These are phyloP conservation scores for Unio delphinus DNA, from an alignment of 2,888 invertebrate species.

Conservation along the genomic window DNA sequence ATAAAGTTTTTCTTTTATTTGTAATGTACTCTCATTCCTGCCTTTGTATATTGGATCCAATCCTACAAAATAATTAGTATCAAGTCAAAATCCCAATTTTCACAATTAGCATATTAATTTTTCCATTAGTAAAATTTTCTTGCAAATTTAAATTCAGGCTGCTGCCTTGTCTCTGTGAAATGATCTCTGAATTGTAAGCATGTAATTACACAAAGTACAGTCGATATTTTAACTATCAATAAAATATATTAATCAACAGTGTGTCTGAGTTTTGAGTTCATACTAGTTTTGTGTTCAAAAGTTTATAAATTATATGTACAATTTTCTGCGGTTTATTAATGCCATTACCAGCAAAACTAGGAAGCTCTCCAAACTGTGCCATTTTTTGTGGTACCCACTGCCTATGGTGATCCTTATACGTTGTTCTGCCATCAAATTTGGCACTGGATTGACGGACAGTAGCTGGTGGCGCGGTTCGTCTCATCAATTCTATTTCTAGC, in stretches of 20 bases:
- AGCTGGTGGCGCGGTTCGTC: slow-evolving; percentile 27
- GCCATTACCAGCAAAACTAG: slow-evolving; percentile 62
- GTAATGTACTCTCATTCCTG: too few relatives aligned
- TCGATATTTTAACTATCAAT: background rate
- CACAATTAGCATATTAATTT: too few relatives aligned
- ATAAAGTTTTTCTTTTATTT: too few relatives aligned
- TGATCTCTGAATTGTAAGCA: background rate
- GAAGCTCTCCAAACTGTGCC: slow-evolving; percentile 63
- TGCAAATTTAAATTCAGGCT: too few relatives aligned
- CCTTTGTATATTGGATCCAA: too few relatives aligned
- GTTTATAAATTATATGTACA: background rate
- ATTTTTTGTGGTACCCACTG: slow-evolving; percentile 60
- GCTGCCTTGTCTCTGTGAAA: too few relatives aligned
- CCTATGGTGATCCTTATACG: slow-evolving; percentile 61
- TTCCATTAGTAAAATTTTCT: too few relatives aligned
- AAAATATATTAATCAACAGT: background rate
- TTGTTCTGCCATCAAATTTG: slow-evolving; percentile 59
- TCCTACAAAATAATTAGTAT: too few relatives aligned
- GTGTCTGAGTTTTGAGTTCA: background rate
- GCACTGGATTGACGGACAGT: slow-evolving; percentile 41
- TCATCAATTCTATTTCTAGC: slow-evolving; percentile 27
- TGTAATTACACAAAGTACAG: background rate
- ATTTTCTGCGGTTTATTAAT: background rate
- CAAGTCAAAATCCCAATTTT: too few relatives aligned
- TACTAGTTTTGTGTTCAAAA: too few relatives aligned